Evolutionary conservation across 64 coral and sea anemone genomes (phyloP), one percentile per base, ranked within the genome.

Genomic region (Orbicella faveolata): DNA sequence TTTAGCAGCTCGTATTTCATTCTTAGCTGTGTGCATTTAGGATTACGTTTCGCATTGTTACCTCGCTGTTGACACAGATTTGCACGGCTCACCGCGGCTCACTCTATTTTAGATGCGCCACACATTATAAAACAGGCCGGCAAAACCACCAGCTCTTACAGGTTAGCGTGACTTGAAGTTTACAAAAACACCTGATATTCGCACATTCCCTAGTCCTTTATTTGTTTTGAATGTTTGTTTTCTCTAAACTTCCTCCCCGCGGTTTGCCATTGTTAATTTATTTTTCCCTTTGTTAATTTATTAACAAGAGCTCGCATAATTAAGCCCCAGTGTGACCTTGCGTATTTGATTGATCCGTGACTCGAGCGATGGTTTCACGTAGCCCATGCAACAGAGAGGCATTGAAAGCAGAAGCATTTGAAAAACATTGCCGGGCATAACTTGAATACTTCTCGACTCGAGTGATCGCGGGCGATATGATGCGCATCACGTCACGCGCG

Each of bases 201-300:
- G 21, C 63, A 30, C 64, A 52, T 44, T 34, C 44, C 7, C 4
- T 48, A 48, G n/a, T 10, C 36, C 6, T 48, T 8, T 85, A 73
- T 85, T 85, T 85, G 65, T 85, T 85, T 85, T 18, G 37, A 26
- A n/a, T 73, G 63, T 85, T 85, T 85, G 82, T 85, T 85, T 85
- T 66, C 65, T 72, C 21, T 85, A 85, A 85, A 85, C 36, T 85
- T 85, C 82, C 82, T 69, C 66, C 82, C 82, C 13, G 82, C 72
- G 82, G 82, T 85, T 85, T 85, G 11, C 17, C 64, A 41, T 72
- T 72, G 63, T 85, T 85, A 85, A 73, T 83, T 68, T 83, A 83
- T 83, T 83, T 6, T 48, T 85, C 15, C 33, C 64, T 66, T 72
- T 72, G 63, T 85, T 85, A 85, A 73, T 83, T 68, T 83, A 83